A percentile compares a stretch with the other conserved stretches of the same genome.
These are phyloP conservation scores for Tiliacea citrago DNA, from an alignment of 2,888 invertebrate species.

Conservation along the genomic window DNA sequence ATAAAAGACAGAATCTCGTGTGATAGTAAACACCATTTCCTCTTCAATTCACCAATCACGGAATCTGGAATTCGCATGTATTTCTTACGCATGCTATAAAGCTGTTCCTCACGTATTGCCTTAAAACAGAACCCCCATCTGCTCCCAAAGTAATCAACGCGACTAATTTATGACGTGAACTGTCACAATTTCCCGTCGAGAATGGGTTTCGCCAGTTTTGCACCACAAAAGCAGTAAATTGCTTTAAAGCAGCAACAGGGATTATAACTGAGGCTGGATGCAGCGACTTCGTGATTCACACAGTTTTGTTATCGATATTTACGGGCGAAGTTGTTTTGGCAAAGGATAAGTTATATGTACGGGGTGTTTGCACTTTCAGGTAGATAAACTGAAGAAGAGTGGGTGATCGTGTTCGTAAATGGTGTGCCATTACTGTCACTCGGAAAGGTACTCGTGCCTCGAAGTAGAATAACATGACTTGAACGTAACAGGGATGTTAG, in stretches of 20 bases:
- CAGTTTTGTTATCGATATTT: slow-evolving; percentile 52
- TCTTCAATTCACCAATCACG: not conserved
- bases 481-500: slow-evolving; percentile 21
- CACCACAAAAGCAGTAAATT: slow-evolving; percentile 72
- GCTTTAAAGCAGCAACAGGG: slow-evolving; percentile 59
- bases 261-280: slow-evolving; percentile 48
- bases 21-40: not conserved
- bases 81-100: slow-evolving; percentile 16
- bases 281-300: slow-evolving; percentile 51
- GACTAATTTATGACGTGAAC: slow-evolving; percentile 76
- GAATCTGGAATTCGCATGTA: not conserved
- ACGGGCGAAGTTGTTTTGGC: slow-evolving; percentile 59
- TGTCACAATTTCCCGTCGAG: slow-evolving; percentile 65
- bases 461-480: slow-evolving; percentile 42
- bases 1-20: not conserved
- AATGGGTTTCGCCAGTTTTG: slow-evolving; percentile 65
- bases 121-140: slow-evolving; percentile 64
- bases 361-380: slow-evolving; percentile 49
- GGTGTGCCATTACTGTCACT: slow-evolving; percentile 47
- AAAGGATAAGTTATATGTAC: slow-evolving; percentile 47
- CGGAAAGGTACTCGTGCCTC: slow-evolving; percentile 10
- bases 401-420: slow-evolving; percentile 56
- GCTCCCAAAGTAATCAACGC: slow-evolving; percentile 70
- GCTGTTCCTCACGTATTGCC: slow-evolving; percentile 61
- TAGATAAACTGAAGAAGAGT: slow-evolving; percentile 36